Evolutionary conservation across 1,140 invertebrate genomes (phyloP), one percentile per base, ranked within the genome.

Genomic region (Drosophila eugracilis): DNA sequence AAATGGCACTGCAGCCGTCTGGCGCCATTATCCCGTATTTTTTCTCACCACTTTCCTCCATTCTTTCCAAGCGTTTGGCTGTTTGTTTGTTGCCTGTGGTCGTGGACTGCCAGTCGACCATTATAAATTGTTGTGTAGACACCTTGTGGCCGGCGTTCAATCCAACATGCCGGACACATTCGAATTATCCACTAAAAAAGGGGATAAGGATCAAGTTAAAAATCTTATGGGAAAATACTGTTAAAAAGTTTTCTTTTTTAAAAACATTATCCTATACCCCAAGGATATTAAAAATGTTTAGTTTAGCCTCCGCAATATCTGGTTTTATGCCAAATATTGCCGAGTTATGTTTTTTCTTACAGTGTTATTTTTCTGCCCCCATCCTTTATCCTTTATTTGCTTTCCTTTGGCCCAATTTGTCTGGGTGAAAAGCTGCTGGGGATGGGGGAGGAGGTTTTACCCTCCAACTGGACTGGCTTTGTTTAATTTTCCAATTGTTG

Each of bases 1-100:
- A 73, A 73, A 73, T 73, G 70, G 70, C 67, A 62, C 55, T 73
- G 70, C 69, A 73, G 47, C 70, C 70, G 70, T 73, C 70, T 73
- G 67, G 69, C 48, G 70, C 70, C 47, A 62, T 73, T 73, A 47
- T 36, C 36, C 41, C 30, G 69, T 41, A 60, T 73, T 48, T 62
- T 67, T 69, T 53, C 47, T 49, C 67, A 47, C 52, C 63, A 49
- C 34, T 44, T 47, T 58, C 42, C n/a, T 47, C 42, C 34, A 30
- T 58, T 70, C 41, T 32, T 30, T 10, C 28, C 63, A 26, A 12
- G 36, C 15, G 44, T 39, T 53, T 30, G 62, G 48, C 19, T 67
- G 30, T 63, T 63, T 59, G 60, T 45, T 63, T 45, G 65, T 45
- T 14, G 49, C 5, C 39, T 37, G 49, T 30, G 66, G 62, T 67